Base-by-base conservation (phyloP, 2,797 vertebrate species). In the Catamblyrhynchus diadema region DNA sequence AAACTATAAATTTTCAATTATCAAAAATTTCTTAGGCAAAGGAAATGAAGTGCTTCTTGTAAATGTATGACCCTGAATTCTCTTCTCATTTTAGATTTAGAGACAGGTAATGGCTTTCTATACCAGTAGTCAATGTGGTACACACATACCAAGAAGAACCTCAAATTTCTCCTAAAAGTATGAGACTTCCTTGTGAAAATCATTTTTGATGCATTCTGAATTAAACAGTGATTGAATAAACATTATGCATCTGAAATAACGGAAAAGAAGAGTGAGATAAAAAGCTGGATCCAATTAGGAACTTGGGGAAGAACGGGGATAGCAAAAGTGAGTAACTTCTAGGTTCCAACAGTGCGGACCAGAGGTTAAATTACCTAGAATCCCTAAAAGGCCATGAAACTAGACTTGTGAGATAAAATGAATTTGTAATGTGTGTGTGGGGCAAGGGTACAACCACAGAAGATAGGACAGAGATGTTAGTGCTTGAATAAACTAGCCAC, bases 371-470 rank as follows among this genome's bases (percentile, higher is more conserved):
- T 44, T 44, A 12, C 74, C 23, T 66, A 50, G 24, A 70, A 53
- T 42, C 18, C 35, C n/a, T 45, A 32, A 70, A 7, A 73, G 30
- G 5, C 9, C 11, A 27, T 41, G 45, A 50, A 77, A 66, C 27
- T 37, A 50, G 48, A 30, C 24, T 51, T 67, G 22, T 3, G 71
- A 60, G 8, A 7, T 61, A 21, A 85, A 81, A 78, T 47, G 7
- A 59, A 42, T 27, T 35, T 47, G 8, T 45, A 33, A 51, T 14
- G 15, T 45, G 12, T 27, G 7, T 13, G 7, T 1, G 9, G 3
- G 3, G 0, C 0, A 0, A 18, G 5, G 14, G 2, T 2, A 16
- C 7, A 15, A 41, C 16, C 17, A 8, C 6, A 22, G 7, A 24
- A 51, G 16, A 25, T 0, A 39, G 10, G 8, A 5, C 9, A 78